Conservation (phyloP, 2,888 invertebrate genomes). For the Elegia similella region DNA sequence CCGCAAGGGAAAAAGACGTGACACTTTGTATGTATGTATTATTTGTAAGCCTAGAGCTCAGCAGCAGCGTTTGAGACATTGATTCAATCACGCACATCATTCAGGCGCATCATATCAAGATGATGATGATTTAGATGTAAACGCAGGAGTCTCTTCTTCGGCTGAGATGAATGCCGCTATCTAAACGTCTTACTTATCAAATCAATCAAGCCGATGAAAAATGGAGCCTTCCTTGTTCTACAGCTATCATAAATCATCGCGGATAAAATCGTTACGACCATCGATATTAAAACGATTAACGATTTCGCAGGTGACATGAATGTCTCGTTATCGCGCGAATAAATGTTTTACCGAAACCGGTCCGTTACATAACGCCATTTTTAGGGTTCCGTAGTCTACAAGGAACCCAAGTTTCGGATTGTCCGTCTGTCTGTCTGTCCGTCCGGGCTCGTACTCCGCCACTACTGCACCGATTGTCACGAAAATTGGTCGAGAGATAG, state of each 20-base stretch:
- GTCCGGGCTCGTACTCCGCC: too few species aligned
- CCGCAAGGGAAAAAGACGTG: too few species aligned
- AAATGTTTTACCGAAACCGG: background rate
- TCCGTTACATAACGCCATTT: too few species aligned
- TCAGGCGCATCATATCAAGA: background rate
- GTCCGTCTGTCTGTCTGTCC: too few species aligned
- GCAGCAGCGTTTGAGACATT: too few species aligned
- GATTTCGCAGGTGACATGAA: background rate
- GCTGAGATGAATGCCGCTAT: background rate
- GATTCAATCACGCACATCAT: too few species aligned
- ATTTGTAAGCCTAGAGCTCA: too few species aligned
- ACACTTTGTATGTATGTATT: too few species aligned
- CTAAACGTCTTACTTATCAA: background rate
- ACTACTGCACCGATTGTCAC: too few species aligned
- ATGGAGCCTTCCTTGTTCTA: background rate
- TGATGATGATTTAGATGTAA: background rate
- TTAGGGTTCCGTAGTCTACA: too few species aligned
- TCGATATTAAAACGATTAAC: slow-evolving; percentile 10
- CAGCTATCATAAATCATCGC: slow-evolving; percentile 3
- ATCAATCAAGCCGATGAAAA: background rate
- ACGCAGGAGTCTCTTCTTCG: background rate
- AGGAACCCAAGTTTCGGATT: too few species aligned
- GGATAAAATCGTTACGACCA: background rate
- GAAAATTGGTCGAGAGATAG: too few species aligned
- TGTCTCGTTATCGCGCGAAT: background rate